phyloP scores from a whole-genome alignment of 2,113 vertebrate genomes.

The Camelus bactrianus region DNA sequence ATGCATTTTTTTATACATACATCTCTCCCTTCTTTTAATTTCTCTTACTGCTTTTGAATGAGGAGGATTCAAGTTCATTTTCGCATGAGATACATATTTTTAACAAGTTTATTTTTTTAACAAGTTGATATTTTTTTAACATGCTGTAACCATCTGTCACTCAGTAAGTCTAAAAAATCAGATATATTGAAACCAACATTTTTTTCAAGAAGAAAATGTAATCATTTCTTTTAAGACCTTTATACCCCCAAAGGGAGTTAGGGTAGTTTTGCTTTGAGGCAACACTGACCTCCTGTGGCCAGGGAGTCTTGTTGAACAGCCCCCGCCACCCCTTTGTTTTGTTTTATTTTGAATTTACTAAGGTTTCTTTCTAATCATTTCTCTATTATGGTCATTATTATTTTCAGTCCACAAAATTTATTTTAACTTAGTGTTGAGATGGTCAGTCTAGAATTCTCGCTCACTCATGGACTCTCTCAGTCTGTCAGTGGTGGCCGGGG shows the following conservation, averaged over 20 bases:
- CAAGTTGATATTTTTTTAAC: conserved; percentile 63
- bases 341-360: background rate
- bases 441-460: background rate
- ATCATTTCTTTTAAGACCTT: conserved; percentile 42
- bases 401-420: background rate
- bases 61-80: conserved; percentile 59
- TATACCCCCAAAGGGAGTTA: background rate
- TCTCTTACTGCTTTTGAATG: conserved; percentile 31
- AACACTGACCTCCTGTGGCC: conserved; percentile 76
- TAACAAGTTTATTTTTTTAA: conserved; percentile 63
- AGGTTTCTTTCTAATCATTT: background rate
- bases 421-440: background rate
- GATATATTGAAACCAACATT: conserved; percentile 6
- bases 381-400: background rate
- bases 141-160: conserved; percentile 75
- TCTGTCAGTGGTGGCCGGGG: accelerated
- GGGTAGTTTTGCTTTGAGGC: conserved; percentile 50
- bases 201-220: conserved; percentile 45
- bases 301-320: background rate
- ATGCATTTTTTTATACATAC: background rate
- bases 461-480: background rate
- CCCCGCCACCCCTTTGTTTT: background rate
- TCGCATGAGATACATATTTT: conserved; percentile 57
- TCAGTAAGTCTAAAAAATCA: conserved; percentile 66
- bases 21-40: background rate